Evolutionary conservation across 2,888 invertebrate species (phyloP).

Genomic region (Aleiodes leptofemur): DNA sequence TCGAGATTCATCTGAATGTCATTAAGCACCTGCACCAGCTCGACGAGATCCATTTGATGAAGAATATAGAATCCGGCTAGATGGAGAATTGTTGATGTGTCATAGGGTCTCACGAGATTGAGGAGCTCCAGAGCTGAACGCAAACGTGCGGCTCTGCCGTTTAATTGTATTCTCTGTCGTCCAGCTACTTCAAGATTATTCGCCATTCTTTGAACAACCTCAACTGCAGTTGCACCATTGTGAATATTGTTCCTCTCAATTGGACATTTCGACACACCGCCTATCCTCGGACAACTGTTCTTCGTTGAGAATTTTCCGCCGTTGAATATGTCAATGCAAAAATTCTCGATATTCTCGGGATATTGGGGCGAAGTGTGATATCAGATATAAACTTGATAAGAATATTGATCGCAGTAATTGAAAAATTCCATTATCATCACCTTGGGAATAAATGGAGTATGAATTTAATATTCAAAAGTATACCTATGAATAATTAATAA

Average conservation of each 20-base stretch:
- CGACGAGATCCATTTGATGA: slow-evolving; percentile 76
- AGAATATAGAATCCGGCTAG: slow-evolving; percentile 78
- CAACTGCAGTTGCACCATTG: slow-evolving; percentile 67
- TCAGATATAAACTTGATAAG: too few species aligned
- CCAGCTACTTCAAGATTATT: slow-evolving; percentile 78
- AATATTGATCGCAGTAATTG: too few species aligned
- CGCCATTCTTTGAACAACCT: slow-evolving; percentile 79
- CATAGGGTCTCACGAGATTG: slow-evolving; percentile 77
- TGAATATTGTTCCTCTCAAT: slow-evolving; percentile 68
- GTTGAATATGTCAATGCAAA: too few species aligned
- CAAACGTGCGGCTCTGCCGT: slow-evolving; percentile 76
- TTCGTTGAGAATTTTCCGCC: too few species aligned
- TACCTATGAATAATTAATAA: too few species aligned
- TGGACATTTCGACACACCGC: slow-evolving; percentile 62
- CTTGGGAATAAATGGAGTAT: too few species aligned
- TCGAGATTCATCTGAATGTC: slow-evolving; percentile 64
- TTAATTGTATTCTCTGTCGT: slow-evolving; percentile 76
- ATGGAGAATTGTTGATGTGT: slow-evolving; percentile 76
- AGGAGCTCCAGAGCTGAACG: slow-evolving; percentile 78
- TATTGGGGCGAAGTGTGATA: too few species aligned
- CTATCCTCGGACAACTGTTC: too few species aligned
- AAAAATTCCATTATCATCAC: too few species aligned
- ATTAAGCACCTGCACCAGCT: slow-evolving; percentile 68
- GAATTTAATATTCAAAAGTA: too few species aligned
- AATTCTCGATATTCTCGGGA: slow-evolving; percentile 57